Base-by-base conservation (phyloP, 1,140 invertebrate species). In the Euwallacea similis region DNA sequence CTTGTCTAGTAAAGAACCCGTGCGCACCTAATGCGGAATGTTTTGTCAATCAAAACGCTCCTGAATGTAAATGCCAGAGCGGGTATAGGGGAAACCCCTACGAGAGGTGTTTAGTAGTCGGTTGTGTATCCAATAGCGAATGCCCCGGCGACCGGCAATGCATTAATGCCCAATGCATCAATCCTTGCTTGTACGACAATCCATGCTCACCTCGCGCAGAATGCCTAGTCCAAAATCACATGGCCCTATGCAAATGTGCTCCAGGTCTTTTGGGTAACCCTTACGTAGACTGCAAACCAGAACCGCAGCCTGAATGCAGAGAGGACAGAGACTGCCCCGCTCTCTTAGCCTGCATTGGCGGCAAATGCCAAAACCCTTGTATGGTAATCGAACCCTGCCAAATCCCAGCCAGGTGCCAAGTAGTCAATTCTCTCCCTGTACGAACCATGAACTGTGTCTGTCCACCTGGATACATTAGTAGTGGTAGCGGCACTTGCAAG, bases 381-480 rank as follows among this genome's bases (percentile, higher is more conserved):
- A 80, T 85, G 7, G 84, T 87, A 0, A 83, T 95, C 41, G 86
- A 91, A 73, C 94, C 94, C 0, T 97, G 95, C 78, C 85, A 87
- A 16, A 85, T 86, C 66, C 93, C 93, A 50, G 88, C 94, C 0
- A 86, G 88, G 53, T 97, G 95, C 79, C 86, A 90, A 81, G 93
- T 95, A 0, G 86, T 92, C 16, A 87, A 91, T 9, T 91, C 93
- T 2, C 80, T 89, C 15, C 93, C 94, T 0, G 89, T 96, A 0
- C 85, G 93, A 55, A 95, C 93, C 0, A 94, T 96, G 92, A 86
- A 93, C 9, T 97, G 95, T 76, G 86, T 91, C 0, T 96, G 94
- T 77, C 93, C 93, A 15, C 89, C 89, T 69, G 93, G 93, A n/a
- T 95, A 94, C 75, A 88, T 94, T 0, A 93, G 91, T 79, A 90